Conservation (phyloP, 2,888 invertebrate genomes). For the Ecliptopera silaceata region DNA sequence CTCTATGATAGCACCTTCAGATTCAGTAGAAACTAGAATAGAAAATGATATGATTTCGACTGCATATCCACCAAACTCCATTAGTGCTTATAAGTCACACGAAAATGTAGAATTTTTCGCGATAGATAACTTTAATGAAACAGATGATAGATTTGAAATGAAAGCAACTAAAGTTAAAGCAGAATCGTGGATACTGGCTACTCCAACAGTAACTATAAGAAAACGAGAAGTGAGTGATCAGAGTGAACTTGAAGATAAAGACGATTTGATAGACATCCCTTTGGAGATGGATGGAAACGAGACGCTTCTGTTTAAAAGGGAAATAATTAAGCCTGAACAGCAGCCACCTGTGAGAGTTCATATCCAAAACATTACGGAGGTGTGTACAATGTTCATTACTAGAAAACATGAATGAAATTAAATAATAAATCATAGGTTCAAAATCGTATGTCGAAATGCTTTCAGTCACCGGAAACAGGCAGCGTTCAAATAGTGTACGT, state of each 20-base stretch:
- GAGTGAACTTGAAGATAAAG: conserved; percentile 52
- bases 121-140: conserved; percentile 45
- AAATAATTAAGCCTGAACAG: conserved; percentile 75
- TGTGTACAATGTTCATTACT: conserved; percentile 38
- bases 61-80: conserved; percentile 13
- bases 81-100: conserved; percentile 28
- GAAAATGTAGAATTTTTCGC: conserved; percentile 48
- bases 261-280: conserved; percentile 69
- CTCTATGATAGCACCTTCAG: conserved; percentile 46
- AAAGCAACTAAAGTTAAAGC: conserved; percentile 59
- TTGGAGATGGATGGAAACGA: conserved; percentile 70
- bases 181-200: conserved; percentile 70
- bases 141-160: conserved; percentile 46
- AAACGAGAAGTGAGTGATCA: conserved; percentile 64
- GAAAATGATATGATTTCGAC: conserved; percentile 36
- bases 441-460: background rate
- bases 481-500: conserved; percentile 89
- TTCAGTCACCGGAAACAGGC: conserved; percentile 76
- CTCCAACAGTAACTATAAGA: conserved; percentile 60
- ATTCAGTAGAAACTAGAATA: conserved; percentile 33
- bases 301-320: conserved; percentile 68
- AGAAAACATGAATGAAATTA: no score
- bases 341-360: conserved; percentile 85
- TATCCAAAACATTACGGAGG: conserved; percentile 86
- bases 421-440: no score